These are phyloP conservation scores for Misgurnus anguillicaudatus DNA, from an alignment of 2,113 vertebrate genomes.

Conservation along the genomic window DNA sequence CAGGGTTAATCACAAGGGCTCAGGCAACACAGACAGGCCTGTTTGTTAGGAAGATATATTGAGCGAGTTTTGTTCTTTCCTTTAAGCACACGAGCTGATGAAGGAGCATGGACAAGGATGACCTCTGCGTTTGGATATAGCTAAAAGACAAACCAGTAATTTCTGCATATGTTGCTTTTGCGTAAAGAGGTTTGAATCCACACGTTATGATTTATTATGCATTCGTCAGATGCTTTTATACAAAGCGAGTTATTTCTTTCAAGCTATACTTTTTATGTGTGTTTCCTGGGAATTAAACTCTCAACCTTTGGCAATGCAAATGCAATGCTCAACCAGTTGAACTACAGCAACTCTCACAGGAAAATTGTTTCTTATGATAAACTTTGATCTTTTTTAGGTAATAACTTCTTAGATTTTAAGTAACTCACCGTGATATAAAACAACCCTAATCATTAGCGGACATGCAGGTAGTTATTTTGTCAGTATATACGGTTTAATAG, in stretches of 20 bases:
- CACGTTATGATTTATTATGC: too few relatives aligned
- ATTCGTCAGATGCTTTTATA: too few relatives aligned
- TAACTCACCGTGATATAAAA: neutral
- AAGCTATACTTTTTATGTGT: too few relatives aligned
- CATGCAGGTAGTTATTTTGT: neutral
- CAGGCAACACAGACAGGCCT: slow-evolving; percentile 46
- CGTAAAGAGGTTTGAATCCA: too few relatives aligned
- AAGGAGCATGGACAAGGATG: slow-evolving; percentile 29
- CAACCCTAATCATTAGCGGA: neutral
- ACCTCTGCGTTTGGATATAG: slow-evolving; percentile 20
- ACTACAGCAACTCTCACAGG: too few relatives aligned
- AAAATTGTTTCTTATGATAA: too few relatives aligned
- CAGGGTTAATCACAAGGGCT: slow-evolving; percentile 65
- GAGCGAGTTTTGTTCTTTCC: slow-evolving; percentile 32
- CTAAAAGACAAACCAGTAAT: slow-evolving; percentile 20
- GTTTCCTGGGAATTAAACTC: too few relatives aligned
- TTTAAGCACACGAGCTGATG: slow-evolving; percentile 17
- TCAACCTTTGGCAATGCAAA: too few relatives aligned
- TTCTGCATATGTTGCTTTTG: slow-evolving; percentile 6
- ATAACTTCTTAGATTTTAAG: too few relatives aligned
- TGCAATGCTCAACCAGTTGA: too few relatives aligned
- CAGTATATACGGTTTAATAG: slow-evolving; percentile 51
- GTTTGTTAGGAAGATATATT: slow-evolving; percentile 63
- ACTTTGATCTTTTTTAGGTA: too few relatives aligned
- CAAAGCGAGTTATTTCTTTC: too few relatives aligned